Evolutionary conservation across 2,113 vertebrate genomes (phyloP).

Genomic region (Oceanodroma tethys): DNA sequence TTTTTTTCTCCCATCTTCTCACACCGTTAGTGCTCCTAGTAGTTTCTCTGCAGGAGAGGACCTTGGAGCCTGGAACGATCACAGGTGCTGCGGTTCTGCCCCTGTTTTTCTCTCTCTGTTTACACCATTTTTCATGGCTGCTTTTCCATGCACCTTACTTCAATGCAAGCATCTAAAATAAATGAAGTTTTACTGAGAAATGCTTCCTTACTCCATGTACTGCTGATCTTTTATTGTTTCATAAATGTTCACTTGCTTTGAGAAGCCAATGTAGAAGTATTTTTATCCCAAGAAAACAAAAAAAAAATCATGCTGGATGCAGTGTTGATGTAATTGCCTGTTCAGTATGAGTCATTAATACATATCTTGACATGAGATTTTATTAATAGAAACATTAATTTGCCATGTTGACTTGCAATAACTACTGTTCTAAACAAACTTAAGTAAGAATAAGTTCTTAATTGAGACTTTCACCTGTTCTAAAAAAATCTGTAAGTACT

Average conservation of each 20-base stretch:
- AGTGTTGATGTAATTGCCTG: neutral
- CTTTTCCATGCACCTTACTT: neutral
- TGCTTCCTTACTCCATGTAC: neutral
- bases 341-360: neutral
- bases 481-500: neutral
- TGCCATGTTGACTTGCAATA: neutral
- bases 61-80: neutral
- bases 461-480: neutral
- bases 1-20: neutral
- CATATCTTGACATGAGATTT: neutral
- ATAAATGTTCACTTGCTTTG: neutral
- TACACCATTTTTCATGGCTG: neutral
- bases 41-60: neutral
- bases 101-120: neutral
- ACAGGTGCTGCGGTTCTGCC: neutral
- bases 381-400: slow-evolving; percentile 45
- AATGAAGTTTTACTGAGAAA: neutral
- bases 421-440: neutral
- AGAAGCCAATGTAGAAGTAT: neutral
- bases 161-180: neutral
- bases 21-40: neutral
- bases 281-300: neutral
- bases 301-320: neutral
- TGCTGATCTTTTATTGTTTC: neutral
- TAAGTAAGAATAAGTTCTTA: neutral